Percentiles rank a stretch among this genome's conserved stretches.
Evolutionary conservation across 2,797 vertebrate species (phyloP).

Genomic region (Orestias chungarensis): DNA sequence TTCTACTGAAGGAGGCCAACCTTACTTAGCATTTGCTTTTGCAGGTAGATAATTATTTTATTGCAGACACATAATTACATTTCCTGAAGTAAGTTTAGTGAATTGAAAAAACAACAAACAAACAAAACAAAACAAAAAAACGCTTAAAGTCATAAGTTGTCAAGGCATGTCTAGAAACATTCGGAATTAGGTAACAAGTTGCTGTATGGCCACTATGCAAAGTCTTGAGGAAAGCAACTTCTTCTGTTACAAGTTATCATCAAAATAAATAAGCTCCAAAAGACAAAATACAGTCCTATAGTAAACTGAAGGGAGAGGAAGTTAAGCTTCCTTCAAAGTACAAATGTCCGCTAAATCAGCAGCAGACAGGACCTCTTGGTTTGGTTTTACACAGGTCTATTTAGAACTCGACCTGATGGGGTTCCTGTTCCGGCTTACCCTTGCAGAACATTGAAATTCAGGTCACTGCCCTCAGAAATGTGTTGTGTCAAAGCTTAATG

Average conservation of each 20-base stretch:
- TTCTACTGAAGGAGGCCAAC: slow-evolving; percentile 29
- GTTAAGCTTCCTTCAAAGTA: background rate
- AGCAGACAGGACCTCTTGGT: background rate
- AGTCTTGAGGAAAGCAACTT: background rate
- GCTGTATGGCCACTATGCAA: background rate
- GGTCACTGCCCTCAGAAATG: slow-evolving; percentile 54
- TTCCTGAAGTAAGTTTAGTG: background rate
- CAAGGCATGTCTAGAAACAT: background rate
- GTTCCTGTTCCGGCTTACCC: slow-evolving; percentile 35
- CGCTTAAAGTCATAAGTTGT: background rate
- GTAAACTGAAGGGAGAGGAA: background rate
- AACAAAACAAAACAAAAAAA: no score
- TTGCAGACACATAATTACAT: background rate
- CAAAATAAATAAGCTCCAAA: background rate
- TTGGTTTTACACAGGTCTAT: background rate
- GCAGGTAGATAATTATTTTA: no score
- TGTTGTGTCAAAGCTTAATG: slow-evolving; percentile 55
- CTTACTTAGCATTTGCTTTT: slow-evolving; percentile 51
- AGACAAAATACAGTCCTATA: background rate
- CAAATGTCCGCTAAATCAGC: background rate
- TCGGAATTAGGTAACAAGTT: background rate
- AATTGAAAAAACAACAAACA: background rate
- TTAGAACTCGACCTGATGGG: background rate
- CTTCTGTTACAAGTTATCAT: background rate
- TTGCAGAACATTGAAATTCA: slow-evolving; percentile 56